phyloP scores from a whole-genome alignment of 2,113 vertebrate species.

The Amblyopsis rosae region DNA sequence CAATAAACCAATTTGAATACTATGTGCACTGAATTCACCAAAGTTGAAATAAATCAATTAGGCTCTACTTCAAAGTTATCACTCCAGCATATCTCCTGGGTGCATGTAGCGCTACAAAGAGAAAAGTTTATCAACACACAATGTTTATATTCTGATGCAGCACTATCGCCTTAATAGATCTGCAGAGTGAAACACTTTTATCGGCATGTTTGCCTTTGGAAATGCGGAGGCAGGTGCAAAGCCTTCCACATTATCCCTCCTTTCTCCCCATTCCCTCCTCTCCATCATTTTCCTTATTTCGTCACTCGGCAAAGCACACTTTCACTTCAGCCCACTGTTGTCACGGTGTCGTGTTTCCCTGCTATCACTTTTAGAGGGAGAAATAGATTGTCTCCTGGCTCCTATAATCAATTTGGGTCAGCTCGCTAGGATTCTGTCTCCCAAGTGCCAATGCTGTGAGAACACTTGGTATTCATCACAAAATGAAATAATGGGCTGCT shows the following conservation, averaged over 20 bases:
- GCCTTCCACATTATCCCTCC: conserved; percentile 24
- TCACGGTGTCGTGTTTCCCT: conserved; percentile 29
- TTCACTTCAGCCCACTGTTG: conserved; percentile 16
- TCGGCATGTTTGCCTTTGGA: conserved; percentile 63
- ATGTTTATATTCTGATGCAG: conserved; percentile 43
- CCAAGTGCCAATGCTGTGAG: conserved; percentile 47
- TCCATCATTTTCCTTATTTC: background rate
- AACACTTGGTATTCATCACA: conserved; percentile 64
- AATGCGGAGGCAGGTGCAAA: conserved; percentile 49
- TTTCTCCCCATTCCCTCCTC: conserved; percentile 5
- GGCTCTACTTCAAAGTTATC: conserved; percentile 13
- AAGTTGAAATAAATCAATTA: background rate
- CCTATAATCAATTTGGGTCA: conserved; percentile 71
- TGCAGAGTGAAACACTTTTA: conserved; percentile 52
- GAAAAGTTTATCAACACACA: conserved; percentile 25
- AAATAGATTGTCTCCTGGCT: conserved; percentile 65
- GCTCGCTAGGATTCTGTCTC: conserved; percentile 51
- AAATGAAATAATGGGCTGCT: conserved; percentile 63
- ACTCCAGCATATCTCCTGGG: background rate
- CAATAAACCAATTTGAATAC: no score
- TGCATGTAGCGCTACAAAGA: conserved; percentile 6
- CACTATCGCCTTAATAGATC: conserved; percentile 53
- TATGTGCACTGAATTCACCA: no score
- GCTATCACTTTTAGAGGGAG: conserved; percentile 57
- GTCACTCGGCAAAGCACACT: background rate